Conservation (phyloP, 2,888 invertebrate species). For the Nemotelus nigrinus region DNA sequence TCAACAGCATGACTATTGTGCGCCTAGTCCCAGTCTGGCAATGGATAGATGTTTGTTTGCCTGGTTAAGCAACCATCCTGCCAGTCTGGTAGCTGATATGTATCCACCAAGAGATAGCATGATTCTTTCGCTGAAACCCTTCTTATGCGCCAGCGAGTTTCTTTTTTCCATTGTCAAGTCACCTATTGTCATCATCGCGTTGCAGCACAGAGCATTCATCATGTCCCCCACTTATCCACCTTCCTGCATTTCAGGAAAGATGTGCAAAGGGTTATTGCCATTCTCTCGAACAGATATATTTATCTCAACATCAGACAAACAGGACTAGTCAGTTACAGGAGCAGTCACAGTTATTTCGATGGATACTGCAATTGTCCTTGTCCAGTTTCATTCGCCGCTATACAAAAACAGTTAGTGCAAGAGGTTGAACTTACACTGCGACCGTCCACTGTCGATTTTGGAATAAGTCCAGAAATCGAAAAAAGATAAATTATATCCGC, state of each 20-base stretch:
- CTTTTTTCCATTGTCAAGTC: conserved; percentile 29
- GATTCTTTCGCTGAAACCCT: conserved; percentile 6
- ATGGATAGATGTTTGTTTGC: background rate
- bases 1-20: conserved; percentile 37
- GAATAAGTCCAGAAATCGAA: conserved; percentile 19
- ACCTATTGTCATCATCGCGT: conserved; percentile 25
- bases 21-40: background rate
- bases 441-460: conserved; percentile 37
- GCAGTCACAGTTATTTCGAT: background rate
- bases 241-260: no score
- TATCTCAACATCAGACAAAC: conserved; percentile 10
- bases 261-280: no score
- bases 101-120: background rate
- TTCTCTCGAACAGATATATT: background rate
- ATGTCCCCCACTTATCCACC: conserved; percentile 12
- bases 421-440: no score
- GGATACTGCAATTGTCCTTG: no score
- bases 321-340: conserved; percentile 12
- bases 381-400: no score
- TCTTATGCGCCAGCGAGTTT: conserved; percentile 12
- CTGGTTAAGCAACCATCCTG: background rate
- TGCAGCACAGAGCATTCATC: conserved; percentile 15
- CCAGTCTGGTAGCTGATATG: background rate
- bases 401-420: background rate
- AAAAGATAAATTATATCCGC: conserved; percentile 24